Percentiles rank a stretch among this genome's conserved stretches.
These are phyloP conservation scores for Drosophila parabipectinata DNA, from an alignment of 1,140 invertebrate species.

Conservation along the genomic window DNA sequence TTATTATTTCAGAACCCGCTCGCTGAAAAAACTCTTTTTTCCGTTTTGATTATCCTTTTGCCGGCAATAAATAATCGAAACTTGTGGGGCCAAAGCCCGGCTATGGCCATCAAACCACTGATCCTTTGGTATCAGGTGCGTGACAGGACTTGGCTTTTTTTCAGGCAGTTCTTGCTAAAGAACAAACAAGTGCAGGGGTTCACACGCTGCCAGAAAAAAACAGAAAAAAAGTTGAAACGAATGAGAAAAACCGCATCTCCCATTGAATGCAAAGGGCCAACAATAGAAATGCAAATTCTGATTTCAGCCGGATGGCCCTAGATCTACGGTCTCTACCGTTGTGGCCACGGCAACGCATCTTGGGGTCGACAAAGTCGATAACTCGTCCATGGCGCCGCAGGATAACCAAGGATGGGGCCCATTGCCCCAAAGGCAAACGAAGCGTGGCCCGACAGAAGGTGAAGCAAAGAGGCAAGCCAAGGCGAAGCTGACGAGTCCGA, in stretches of 20 bases:
- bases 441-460: conserved; percentile 54
- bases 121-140: conserved; percentile 37
- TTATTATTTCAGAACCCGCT: conserved; percentile 62
- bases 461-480: conserved; percentile 8
- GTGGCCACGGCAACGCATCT: conserved; percentile 5
- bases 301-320: conserved; percentile 34
- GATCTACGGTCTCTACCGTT: background rate
- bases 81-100: conserved; percentile 28
- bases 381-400: conserved; percentile 11
- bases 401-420: conserved; percentile 9
- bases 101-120: conserved; percentile 10
- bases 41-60: conserved; percentile 38
- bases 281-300: conserved; percentile 69
- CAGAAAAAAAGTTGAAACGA: conserved; percentile 6
- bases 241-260: conserved; percentile 25
- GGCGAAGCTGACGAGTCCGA: conserved; percentile 26
- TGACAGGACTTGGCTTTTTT: conserved; percentile 27
- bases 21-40: conserved; percentile 32
- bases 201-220: conserved; percentile 49
- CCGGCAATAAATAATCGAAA: conserved; percentile 70
- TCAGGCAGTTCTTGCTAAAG: conserved; percentile 12
- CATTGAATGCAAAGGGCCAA: conserved; percentile 37
- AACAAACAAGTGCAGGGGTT: conserved; percentile 53
- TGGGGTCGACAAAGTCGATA: conserved; percentile 34
- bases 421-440: conserved; percentile 29